Evolutionary conservation across 2,113 vertebrate species (phyloP).

Genomic region (Proterorhinus semilunaris): DNA sequence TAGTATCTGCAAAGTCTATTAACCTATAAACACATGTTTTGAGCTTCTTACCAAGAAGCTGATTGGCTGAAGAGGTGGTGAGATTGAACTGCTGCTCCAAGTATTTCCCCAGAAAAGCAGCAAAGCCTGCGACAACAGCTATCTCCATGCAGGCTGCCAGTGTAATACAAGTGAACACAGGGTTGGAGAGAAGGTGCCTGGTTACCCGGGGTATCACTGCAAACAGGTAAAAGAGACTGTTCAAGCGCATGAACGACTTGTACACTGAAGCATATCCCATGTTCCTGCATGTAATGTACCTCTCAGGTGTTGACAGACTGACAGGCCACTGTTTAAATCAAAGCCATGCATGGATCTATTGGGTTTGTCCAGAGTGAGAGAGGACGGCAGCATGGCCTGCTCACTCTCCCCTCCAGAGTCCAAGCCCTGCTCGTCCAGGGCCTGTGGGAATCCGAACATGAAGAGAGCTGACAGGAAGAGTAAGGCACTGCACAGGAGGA

Average conservation of each 20-base stretch:
- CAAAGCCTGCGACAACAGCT: constrained; percentile 76
- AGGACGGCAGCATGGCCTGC: constrained; percentile 73
- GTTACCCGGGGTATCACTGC: constrained; percentile 76
- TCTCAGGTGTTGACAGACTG: constrained; percentile 72
- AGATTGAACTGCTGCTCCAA: constrained; percentile 80
- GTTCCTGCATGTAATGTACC: constrained; percentile 36
- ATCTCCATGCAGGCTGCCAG: constrained; percentile 79
- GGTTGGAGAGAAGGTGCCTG: constrained; percentile 76
- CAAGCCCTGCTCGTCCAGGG: constrained; percentile 60
- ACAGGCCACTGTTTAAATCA: constrained; percentile 65
- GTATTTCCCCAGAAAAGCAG: constrained; percentile 78
- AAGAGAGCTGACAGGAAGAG: constrained; percentile 73
- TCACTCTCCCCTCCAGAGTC: constrained; percentile 67
- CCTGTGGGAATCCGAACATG: constrained; percentile 72
- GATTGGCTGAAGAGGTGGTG: constrained; percentile 78
- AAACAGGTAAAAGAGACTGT: background rate
- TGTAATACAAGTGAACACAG: constrained; percentile 78
- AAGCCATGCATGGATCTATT: constrained; percentile 55
- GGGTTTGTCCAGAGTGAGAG: constrained; percentile 55
- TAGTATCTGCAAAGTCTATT: background rate
- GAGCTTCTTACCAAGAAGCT: constrained; percentile 72
- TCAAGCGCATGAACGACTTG: no score
- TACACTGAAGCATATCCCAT: background rate
- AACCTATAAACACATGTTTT: background rate
- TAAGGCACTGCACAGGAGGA: constrained; percentile 76